Evolutionary conservation across 2,113 vertebrate species (phyloP).

Genomic region (Zapus hudsonius): DNA sequence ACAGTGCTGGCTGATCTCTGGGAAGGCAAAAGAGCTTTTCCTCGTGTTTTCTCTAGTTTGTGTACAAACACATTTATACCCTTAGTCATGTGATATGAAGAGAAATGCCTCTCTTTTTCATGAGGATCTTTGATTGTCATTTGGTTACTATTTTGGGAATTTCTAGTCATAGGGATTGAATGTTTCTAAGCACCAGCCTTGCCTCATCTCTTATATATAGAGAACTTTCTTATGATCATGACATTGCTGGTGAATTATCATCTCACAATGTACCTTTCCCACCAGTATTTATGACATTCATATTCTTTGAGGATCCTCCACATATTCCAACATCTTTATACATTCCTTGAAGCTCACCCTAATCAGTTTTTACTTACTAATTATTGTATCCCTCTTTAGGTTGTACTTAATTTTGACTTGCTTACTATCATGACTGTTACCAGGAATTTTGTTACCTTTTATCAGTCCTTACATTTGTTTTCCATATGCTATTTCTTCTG

Average conservation of each 20-base stretch:
- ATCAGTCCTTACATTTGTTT: not conserved
- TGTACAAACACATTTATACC: not conserved
- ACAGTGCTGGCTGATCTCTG: not conserved
- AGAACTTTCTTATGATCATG: not conserved
- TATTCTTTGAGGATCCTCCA: not conserved
- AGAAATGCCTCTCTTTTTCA: not conserved
- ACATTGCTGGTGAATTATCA: not conserved
- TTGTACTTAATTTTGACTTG: conserved; percentile 18
- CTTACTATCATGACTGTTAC: not conserved
- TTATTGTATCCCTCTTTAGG: not conserved
- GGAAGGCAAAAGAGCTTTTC: not conserved
- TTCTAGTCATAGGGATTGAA: not conserved
- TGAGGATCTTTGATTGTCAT: not conserved
- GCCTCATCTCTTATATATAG: not conserved
- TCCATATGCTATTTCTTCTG: not conserved
- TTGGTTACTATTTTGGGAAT: not conserved
- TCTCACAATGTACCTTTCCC: not conserved
- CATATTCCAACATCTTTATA: not conserved
- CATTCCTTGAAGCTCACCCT: not conserved
- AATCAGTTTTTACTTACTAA: not conserved
- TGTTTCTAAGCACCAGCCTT: not conserved
- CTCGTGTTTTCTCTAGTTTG: not conserved
- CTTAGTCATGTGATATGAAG: conserved; percentile 15
- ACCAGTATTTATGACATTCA: not conserved
- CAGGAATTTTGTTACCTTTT: not conserved